Evolutionary conservation across 1,140 invertebrate genomes (phyloP).

Genomic region (Hyposmocoma kahamanoa): DNA sequence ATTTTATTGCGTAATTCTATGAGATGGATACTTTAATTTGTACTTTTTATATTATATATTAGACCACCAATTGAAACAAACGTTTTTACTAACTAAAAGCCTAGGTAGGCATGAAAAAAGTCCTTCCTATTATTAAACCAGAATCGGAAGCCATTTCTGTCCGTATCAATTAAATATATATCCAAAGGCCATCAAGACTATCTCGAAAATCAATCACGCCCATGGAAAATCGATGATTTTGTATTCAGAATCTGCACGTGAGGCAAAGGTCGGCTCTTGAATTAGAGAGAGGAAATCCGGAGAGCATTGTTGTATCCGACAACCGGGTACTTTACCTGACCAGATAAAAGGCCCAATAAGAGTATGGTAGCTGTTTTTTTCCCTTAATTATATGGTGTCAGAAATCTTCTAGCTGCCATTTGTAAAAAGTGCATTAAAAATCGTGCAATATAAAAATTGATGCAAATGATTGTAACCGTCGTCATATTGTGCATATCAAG

Average conservation of each 20-base stretch:
- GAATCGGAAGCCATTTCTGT: conserved; percentile 29
- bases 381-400: conserved; percentile 61
- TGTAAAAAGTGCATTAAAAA: conserved; percentile 26
- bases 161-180: conserved; percentile 30
- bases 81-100: too few species aligned
- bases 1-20: too few species aligned
- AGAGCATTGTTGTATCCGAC: conserved; percentile 54
- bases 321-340: conserved; percentile 67
- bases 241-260: conserved; percentile 67
- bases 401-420: conserved; percentile 18
- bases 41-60: too few species aligned
- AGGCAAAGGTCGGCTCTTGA: conserved; percentile 57
- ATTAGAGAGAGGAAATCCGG: conserved; percentile 72
- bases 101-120: too few species aligned
- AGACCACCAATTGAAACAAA: too few species aligned
- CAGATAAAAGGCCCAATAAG: conserved; percentile 50
- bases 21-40: too few species aligned
- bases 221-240: conserved; percentile 53
- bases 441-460: conserved; percentile 28
- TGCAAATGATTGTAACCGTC: conserved; percentile 66
- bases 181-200: conserved; percentile 42
- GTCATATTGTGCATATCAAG: conserved; percentile 28
- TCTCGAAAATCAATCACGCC: conserved; percentile 70
- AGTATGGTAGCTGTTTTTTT: conserved; percentile 46
- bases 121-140: too few species aligned